Percentiles rank a stretch among this genome's conserved stretches.
Evolutionary conservation across 2,113 vertebrate genomes (phyloP).

Genomic region (Orientallactaga bullata): DNA sequence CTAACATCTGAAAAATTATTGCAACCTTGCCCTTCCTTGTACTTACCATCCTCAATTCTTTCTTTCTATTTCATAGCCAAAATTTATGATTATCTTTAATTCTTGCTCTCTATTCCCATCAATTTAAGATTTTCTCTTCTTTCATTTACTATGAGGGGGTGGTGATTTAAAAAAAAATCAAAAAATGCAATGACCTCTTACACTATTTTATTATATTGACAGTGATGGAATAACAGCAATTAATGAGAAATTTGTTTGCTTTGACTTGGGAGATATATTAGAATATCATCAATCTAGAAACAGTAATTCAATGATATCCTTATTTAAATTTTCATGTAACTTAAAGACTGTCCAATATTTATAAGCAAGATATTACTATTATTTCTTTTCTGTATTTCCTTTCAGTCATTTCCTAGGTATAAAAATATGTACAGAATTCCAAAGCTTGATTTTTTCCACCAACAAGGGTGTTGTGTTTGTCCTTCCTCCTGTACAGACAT

Average conservation of each 20-base stretch:
- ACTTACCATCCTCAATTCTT: neutral
- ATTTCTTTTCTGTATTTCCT: neutral
- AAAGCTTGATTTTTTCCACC: neutral
- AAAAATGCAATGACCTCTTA: no score
- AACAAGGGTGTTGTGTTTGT: neutral
- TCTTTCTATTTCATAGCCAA: neutral
- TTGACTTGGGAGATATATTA: slow-evolving; percentile 9
- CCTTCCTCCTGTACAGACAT: neutral
- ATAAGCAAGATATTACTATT: neutral
- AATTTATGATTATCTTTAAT: neutral
- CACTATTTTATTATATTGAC: neutral
- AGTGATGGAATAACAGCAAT: neutral
- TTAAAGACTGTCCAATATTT: neutral
- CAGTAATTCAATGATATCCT: neutral
- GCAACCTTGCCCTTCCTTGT: neutral
- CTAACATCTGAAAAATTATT: neutral
- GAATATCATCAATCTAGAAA: neutral
- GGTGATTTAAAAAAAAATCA: no score
- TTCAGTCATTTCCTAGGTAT: neutral
- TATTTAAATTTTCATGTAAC: neutral
- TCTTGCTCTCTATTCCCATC: no score
- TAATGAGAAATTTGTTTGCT: neutral
- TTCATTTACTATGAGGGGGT: no score
- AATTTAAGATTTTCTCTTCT: neutral
- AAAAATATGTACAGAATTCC: neutral